phyloP scores from a whole-genome alignment of 1,140 invertebrate genomes.

The Drosophila melanica region DNA sequence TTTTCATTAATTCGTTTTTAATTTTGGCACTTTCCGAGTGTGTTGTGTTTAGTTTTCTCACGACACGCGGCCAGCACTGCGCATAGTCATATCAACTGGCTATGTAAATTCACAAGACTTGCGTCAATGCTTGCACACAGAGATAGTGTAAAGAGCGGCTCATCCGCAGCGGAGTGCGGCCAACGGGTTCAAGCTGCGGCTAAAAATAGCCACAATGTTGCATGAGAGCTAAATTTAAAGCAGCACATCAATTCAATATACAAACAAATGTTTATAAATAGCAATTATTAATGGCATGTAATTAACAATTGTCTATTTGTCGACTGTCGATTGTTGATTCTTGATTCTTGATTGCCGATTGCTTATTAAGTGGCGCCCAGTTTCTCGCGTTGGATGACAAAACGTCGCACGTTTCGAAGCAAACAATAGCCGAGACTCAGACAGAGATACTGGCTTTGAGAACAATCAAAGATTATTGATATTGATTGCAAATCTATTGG shows the following conservation, averaged over 20 bases:
- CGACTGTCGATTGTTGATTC: conserved; percentile 29
- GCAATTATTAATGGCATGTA: conserved; percentile 62
- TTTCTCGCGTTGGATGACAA: conserved; percentile 30
- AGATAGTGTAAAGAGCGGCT: conserved; percentile 47
- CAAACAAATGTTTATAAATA: conserved; percentile 57
- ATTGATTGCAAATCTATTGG: conserved; percentile 32
- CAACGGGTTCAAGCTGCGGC: conserved; percentile 51
- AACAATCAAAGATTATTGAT: conserved; percentile 38
- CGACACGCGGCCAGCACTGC: conserved; percentile 13
- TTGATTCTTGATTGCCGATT: conserved; percentile 57
- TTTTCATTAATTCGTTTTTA: too few relatives aligned
- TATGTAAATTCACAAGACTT: conserved; percentile 40
- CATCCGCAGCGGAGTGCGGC: conserved; percentile 43
- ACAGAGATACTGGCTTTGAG: conserved; percentile 7
- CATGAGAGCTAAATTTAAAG: conserved; percentile 73
- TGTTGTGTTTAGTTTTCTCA: neutral
- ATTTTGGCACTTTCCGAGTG: too few relatives aligned
- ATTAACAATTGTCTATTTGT: conserved; percentile 71
- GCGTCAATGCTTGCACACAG: conserved; percentile 31
- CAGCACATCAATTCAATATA: conserved; percentile 25
- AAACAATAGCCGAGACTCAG: conserved; percentile 54
- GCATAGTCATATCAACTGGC: conserved; percentile 17
- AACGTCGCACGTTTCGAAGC: conserved; percentile 58
- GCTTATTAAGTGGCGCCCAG: conserved; percentile 74
- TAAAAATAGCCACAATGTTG: conserved; percentile 68